A percentile compares a stretch with the other conserved stretches of the same genome.
Evolutionary conservation across 92 coral and sea anemone genomes (phyloP).

Genomic region (Epizoanthus fatuus): DNA sequence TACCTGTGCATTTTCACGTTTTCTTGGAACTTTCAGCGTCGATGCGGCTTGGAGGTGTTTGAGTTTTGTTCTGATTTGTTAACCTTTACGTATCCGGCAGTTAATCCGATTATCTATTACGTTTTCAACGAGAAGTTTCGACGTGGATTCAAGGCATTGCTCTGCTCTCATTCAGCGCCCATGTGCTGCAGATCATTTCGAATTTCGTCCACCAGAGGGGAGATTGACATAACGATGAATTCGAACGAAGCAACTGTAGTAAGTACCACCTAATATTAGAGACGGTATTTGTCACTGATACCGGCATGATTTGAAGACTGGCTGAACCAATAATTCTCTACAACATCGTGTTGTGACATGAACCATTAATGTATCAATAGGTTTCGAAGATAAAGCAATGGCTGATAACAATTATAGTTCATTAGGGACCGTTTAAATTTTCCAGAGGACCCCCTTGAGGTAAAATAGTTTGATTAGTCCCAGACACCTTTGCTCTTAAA

Average conservation of each 20-base stretch:
- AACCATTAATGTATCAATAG: too few relatives aligned
- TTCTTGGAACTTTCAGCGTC: constrained; percentile 7
- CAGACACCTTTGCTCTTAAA: too few relatives aligned
- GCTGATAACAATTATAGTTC: too few relatives aligned
- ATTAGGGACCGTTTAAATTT: too few relatives aligned
- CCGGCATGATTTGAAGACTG: too few relatives aligned
- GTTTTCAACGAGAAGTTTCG: constrained; percentile 30
- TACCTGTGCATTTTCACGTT: constrained; percentile 23
- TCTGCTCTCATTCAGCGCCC: not conserved
- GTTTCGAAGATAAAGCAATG: too few relatives aligned
- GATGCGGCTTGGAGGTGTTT: constrained; percentile 20
- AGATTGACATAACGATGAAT: constrained; percentile 4
- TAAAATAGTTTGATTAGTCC: too few relatives aligned
- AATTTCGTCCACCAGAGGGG: constrained; percentile 20
- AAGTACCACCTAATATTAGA: not conserved
- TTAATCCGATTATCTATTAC: constrained; percentile 35
- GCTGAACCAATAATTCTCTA: too few relatives aligned
- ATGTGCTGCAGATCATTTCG: constrained; percentile 16
- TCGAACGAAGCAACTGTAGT: too few relatives aligned
- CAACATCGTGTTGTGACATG: too few relatives aligned
- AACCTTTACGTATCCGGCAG: constrained; percentile 39
- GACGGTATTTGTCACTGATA: too few relatives aligned
- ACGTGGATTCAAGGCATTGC: constrained; percentile 11
- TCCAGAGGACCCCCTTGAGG: too few relatives aligned
- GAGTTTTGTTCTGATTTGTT: constrained; percentile 24